Evolutionary conservation across 2,888 invertebrate genomes (phyloP).

Genomic region (Catocala sponsa): DNA sequence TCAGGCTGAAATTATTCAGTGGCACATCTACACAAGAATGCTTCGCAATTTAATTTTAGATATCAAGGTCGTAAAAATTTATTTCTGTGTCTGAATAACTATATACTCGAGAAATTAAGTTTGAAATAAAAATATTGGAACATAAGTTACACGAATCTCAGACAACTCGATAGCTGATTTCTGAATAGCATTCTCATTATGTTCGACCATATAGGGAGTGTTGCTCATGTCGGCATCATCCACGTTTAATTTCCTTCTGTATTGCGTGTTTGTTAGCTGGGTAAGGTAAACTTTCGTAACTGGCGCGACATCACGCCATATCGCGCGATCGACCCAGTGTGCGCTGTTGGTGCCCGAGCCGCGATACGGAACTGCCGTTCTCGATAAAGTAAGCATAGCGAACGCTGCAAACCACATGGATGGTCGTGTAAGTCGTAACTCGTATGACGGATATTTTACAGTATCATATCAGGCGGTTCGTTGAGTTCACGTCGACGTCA

Average conservation of each 20-base stretch:
- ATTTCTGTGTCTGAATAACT: slow-evolving; percentile 3
- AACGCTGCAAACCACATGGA: slow-evolving; percentile 50
- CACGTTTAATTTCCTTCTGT: slow-evolving; percentile 34
- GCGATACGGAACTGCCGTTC: slow-evolving; percentile 20
- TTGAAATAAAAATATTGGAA: too few relatives aligned
- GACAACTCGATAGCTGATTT: background rate
- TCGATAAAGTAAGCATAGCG: slow-evolving; percentile 29
- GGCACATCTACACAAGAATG: slow-evolving; percentile 3
- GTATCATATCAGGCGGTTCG: slow-evolving; percentile 49
- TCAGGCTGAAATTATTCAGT: slow-evolving; percentile 5
- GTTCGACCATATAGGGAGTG: slow-evolving; percentile 13
- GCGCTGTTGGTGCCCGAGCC: slow-evolving; percentile 17
- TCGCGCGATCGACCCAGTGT: slow-evolving; percentile 70
- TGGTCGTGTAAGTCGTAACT: slow-evolving; percentile 35
- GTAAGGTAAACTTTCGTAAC: slow-evolving; percentile 73
- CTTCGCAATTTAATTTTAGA: slow-evolving; percentile 18
- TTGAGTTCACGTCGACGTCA: slow-evolving; percentile 62
- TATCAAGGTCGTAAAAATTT: slow-evolving; percentile 20
- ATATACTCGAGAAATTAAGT: background rate
- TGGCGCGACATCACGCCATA: slow-evolving; percentile 82
- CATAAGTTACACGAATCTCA: background rate
- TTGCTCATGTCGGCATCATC: slow-evolving; percentile 23
- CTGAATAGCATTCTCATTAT: slow-evolving; percentile 11
- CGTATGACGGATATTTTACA: slow-evolving; percentile 49
- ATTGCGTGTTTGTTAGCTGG: slow-evolving; percentile 39